Evolutionary conservation across 2,888 invertebrate genomes (phyloP).

Genomic region (Adela reaumurella): DNA sequence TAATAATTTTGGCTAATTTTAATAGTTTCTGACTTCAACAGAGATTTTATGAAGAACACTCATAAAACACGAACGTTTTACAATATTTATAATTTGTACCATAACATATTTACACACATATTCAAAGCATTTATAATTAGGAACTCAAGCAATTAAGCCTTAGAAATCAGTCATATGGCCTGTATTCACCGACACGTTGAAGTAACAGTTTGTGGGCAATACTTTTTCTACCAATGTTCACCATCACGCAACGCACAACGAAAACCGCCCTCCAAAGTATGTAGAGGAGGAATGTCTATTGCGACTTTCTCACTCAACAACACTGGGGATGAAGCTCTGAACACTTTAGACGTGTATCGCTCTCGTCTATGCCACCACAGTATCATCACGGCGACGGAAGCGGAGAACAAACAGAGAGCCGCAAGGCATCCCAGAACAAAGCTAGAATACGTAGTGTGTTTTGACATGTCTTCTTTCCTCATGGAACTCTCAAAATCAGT

Average conservation of each 20-base stretch:
- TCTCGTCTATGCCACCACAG: conserved; percentile 22
- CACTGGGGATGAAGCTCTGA: neutral
- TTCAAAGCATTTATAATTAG: neutral
- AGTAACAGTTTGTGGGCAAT: no score
- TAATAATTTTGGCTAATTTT: no score
- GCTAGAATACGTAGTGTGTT: conserved; percentile 24
- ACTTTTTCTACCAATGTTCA: neutral
- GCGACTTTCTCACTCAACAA: neutral
- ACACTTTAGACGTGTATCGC: neutral
- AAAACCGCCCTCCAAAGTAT: neutral
- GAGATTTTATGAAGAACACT: no score
- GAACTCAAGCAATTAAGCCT: neutral
- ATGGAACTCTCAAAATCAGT: conserved; percentile 34
- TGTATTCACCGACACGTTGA: no score
- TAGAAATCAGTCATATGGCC: no score
- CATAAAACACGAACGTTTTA: no score
- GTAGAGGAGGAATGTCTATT: neutral
- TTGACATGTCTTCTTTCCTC: conserved; percentile 23
- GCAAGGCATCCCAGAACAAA: conserved; percentile 32
- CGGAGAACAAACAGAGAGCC: conserved; percentile 29
- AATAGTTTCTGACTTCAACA: no score
- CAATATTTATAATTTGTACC: no score
- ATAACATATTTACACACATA: no score
- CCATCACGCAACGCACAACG: neutral
- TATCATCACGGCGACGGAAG: conserved; percentile 23